These are phyloP conservation scores for Sceliomorpha sp. DNA, from an alignment of 2,888 invertebrate genomes.

Conservation along the genomic window DNA sequence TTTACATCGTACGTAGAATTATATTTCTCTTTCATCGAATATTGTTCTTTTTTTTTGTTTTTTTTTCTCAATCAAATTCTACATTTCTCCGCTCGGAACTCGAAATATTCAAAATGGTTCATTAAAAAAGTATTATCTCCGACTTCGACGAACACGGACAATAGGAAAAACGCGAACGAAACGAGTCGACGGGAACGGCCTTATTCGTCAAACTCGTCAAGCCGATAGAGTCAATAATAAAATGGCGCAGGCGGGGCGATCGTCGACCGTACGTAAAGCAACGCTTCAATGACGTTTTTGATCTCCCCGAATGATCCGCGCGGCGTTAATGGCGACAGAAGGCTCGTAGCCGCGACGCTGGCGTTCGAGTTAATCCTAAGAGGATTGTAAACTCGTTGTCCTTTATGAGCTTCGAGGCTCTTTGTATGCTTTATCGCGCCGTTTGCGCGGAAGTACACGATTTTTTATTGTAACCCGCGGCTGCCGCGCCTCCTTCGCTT, in stretches of 20 bases:
- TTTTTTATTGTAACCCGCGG: too few species aligned
- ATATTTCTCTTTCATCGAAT: too few species aligned
- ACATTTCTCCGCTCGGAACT: too few species aligned
- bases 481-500: too few species aligned
- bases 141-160: too few species aligned
- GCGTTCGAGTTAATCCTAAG: slow-evolving; percentile 44
- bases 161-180: too few species aligned
- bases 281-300: slow-evolving; percentile 22
- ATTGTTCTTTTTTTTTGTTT: too few species aligned
- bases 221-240: slow-evolving; percentile 14
- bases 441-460: slow-evolving; percentile 23
- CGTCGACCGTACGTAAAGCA: slow-evolving; percentile 24
- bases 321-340: slow-evolving; percentile 38
- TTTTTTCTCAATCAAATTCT: too few species aligned
- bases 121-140: too few species aligned
- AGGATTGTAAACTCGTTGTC: slow-evolving; percentile 51
- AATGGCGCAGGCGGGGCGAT: slow-evolving; percentile 12
- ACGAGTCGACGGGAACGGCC: neutral
- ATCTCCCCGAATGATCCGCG: slow-evolving; percentile 29
- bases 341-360: slow-evolving; percentile 29
- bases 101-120: too few species aligned
- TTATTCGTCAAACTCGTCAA: neutral
- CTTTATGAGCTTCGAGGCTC: slow-evolving; percentile 41
- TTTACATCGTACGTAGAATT: too few species aligned
- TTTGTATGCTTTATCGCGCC: slow-evolving; percentile 43